phyloP scores from a whole-genome alignment of 2,888 invertebrate species.

The Nycteola revayana region DNA sequence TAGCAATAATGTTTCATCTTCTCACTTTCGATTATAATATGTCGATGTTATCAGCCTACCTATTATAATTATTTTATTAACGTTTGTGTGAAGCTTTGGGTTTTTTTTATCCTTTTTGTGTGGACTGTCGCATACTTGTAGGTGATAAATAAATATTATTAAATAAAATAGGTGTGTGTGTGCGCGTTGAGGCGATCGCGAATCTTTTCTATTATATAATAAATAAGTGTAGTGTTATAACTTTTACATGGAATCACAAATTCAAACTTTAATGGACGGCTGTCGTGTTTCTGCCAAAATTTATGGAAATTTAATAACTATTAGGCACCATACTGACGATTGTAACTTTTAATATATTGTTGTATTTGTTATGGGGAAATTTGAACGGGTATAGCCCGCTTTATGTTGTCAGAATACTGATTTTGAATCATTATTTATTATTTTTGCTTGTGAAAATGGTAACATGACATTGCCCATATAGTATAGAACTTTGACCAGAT shows the following conservation, averaged over 20 bases:
- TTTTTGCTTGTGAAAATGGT: too few relatives aligned
- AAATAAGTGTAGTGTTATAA: constrained; percentile 76
- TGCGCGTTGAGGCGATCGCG: constrained; percentile 66
- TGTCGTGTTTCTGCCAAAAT: constrained; percentile 44
- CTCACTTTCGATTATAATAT: constrained; percentile 36
- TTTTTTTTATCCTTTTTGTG: constrained; percentile 38
- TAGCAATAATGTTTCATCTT: constrained; percentile 64
- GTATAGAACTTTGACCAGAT: too few relatives aligned
- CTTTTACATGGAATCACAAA: constrained; percentile 78
- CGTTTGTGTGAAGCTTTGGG: constrained; percentile 31
- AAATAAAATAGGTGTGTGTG: constrained; percentile 37
- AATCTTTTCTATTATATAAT: constrained; percentile 59
- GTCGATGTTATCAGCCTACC: constrained; percentile 32
- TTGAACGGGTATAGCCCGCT: too few relatives aligned
- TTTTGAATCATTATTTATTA: too few relatives aligned
- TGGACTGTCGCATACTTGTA: constrained; percentile 45
- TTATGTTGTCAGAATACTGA: too few relatives aligned
- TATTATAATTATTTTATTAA: constrained; percentile 22
- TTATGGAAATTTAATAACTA: constrained; percentile 5
- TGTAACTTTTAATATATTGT: neutral
- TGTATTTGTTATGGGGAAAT: neutral
- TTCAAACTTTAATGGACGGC: constrained; percentile 49
- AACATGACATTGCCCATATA: too few relatives aligned
- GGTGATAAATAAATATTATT: constrained; percentile 47
- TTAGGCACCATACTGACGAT: constrained; percentile 21